Percentiles rank a stretch among this genome's conserved stretches.
Evolutionary conservation across 2,888 invertebrate genomes (phyloP).

Genomic region (Aelia acuminata): DNA sequence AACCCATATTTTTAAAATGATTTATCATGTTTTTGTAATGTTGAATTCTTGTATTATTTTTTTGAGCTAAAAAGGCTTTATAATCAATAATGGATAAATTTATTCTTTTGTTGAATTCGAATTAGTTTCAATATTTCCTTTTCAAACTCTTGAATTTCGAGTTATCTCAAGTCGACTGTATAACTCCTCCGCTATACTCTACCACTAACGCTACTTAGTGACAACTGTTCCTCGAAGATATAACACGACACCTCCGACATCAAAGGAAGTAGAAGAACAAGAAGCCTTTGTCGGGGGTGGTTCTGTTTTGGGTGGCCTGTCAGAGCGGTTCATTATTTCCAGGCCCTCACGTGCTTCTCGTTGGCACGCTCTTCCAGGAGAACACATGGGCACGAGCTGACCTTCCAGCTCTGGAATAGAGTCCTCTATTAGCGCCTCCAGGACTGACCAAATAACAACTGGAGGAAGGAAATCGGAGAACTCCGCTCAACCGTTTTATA

Average conservation of each 20-base stretch:
- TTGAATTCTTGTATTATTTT: too few species aligned
- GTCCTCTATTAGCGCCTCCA: neutral
- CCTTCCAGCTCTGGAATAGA: neutral
- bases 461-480: neutral
- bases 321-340: neutral
- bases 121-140: too few species aligned
- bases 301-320: conserved; percentile 16
- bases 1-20: too few species aligned
- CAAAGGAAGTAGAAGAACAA: neutral
- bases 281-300: neutral
- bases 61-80: too few species aligned
- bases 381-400: neutral
- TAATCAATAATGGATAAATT: too few species aligned
- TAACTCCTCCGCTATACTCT: too few species aligned
- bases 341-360: neutral
- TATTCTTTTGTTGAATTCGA: too few species aligned
- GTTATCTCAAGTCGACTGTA: too few species aligned
- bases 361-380: neutral
- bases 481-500: neutral
- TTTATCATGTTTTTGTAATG: too few species aligned
- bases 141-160: too few species aligned
- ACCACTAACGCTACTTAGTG: neutral
- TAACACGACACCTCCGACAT: neutral
- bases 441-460: too few species aligned
- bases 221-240: neutral